A percentile compares a stretch with the other conserved stretches of the same genome.
phyloP scores from a whole-genome alignment of 2,797 vertebrate genomes.

The Glossophaga mutica region DNA sequence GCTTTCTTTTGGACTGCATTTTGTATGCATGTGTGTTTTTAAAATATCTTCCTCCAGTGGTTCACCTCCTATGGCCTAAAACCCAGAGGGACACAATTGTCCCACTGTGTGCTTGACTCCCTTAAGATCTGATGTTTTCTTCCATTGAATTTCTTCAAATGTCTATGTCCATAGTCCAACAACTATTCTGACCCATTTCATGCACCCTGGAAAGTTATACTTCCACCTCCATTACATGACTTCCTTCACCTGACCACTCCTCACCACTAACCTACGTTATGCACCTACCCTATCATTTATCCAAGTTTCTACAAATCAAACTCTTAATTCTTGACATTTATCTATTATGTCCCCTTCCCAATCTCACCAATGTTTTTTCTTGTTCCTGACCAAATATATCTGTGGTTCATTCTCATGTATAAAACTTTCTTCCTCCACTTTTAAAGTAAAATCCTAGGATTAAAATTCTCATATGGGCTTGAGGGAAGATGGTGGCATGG shows the following conservation, averaged over 20 bases:
- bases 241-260: not conserved
- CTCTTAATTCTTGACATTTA: not conserved
- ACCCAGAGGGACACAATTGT: not conserved
- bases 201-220: not conserved
- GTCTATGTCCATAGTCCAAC: not conserved
- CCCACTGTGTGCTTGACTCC: not conserved
- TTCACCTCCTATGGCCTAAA: not conserved
- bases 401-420: not conserved
- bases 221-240: not conserved
- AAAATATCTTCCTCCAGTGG: not conserved
- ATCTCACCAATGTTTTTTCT: not conserved
- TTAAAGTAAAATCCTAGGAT: too few relatives aligned
- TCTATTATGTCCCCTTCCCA: not conserved
- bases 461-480: too few relatives aligned
- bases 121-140: not conserved
- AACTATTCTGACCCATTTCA: not conserved
- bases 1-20: not conserved
- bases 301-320: not conserved
- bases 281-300: not conserved
- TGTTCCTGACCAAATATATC: not conserved
- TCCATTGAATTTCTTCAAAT: not conserved
- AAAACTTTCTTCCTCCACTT: not conserved
- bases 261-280: too few relatives aligned
- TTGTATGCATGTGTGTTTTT: not conserved
- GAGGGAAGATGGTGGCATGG: too few relatives aligned